Conservation (phyloP, 1,140 invertebrate genomes). For the Trichonephila inaurata region DNA sequence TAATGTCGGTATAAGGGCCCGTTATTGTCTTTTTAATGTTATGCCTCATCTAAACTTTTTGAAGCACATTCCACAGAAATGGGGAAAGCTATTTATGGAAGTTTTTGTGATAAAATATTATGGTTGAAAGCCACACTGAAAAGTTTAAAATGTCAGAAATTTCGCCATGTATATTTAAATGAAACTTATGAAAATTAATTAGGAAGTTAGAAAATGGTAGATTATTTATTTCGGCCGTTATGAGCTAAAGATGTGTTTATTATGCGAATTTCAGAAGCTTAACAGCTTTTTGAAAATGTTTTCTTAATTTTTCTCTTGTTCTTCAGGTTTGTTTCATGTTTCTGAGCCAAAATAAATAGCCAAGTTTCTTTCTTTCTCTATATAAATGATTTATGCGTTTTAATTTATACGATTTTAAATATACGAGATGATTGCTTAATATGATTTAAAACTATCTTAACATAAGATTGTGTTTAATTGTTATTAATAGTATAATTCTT, state of each 20-base stretch:
- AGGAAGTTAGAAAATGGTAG: neutral
- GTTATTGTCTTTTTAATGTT: slow-evolving; percentile 49
- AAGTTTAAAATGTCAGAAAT: slow-evolving; percentile 8
- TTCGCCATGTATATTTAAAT: neutral
- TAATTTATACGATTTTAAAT: no score
- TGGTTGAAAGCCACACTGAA: neutral
- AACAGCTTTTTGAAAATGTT: neutral
- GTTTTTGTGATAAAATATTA: slow-evolving; percentile 32
- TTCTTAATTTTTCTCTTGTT: neutral
- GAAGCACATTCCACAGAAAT: slow-evolving; percentile 10
- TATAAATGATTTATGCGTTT: no score
- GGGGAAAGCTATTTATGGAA: slow-evolving; percentile 1
- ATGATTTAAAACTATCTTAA: no score
- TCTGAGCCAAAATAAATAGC: neutral
- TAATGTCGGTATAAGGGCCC: neutral
- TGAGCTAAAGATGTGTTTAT: neutral
- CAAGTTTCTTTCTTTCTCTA: no score
- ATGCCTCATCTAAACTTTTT: slow-evolving; percentile 34
- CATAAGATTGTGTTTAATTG: no score
- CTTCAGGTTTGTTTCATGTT: neutral
- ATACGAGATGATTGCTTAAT: no score
- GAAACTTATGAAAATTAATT: neutral
- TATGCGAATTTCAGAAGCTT: neutral
- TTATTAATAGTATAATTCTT: no score
- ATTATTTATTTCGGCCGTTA: neutral